Percentiles rank a stretch among this genome's conserved stretches.
phyloP scores from a whole-genome alignment of 2,888 invertebrate species.

The Cabera pusaria region DNA sequence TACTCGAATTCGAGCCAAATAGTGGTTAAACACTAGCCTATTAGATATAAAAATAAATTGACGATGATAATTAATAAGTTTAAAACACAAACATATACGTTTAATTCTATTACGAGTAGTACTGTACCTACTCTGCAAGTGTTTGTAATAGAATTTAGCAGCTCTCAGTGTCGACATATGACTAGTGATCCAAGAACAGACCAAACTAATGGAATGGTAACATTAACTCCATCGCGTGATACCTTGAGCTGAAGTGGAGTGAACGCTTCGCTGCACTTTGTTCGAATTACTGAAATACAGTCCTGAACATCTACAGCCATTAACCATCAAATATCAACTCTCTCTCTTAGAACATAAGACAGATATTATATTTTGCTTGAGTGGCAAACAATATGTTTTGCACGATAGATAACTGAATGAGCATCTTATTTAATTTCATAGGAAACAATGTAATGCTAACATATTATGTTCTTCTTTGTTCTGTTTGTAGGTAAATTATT shows the following conservation, averaged over 20 bases:
- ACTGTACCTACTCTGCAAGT: too few relatives aligned
- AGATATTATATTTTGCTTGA: too few relatives aligned
- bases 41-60: too few relatives aligned
- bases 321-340: constrained; percentile 3
- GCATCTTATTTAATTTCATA: constrained; percentile 16
- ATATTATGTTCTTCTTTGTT: too few relatives aligned
- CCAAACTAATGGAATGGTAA: constrained; percentile 24
- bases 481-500: too few relatives aligned
- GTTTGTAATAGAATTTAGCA: constrained; percentile 11
- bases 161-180: constrained; percentile 3
- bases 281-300: constrained; percentile 34
- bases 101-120: too few relatives aligned
- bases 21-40: too few relatives aligned
- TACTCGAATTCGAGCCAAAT: too few relatives aligned
- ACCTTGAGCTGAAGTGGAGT: constrained; percentile 38
- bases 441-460: too few relatives aligned
- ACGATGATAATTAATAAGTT: too few relatives aligned
- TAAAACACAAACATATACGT: too few relatives aligned
- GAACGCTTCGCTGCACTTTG: constrained; percentile 40
- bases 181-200: constrained; percentile 18
- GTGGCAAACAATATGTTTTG: too few relatives aligned
- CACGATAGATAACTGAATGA: constrained; percentile 9
- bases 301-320: constrained; percentile 12
- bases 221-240: constrained; percentile 36
- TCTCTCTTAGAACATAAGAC: background rate